These are phyloP conservation scores for Rhabdomys dilectus DNA, from an alignment of 2,113 vertebrate species.

Conservation along the genomic window DNA sequence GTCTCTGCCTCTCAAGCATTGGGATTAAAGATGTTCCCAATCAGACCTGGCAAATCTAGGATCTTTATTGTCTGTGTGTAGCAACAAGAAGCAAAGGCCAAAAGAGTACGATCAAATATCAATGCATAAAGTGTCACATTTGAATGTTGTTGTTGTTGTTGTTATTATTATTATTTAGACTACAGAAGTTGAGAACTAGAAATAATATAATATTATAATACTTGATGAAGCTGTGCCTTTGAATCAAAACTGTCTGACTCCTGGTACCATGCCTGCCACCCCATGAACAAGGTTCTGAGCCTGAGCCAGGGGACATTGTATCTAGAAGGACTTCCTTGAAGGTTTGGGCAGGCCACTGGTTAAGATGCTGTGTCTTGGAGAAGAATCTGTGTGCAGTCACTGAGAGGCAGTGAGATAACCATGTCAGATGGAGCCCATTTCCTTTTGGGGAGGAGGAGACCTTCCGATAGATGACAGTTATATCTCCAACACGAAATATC, in stretches of 20 bases:
- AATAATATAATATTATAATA: not conserved
- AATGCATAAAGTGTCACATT: not conserved
- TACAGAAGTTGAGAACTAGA: not conserved
- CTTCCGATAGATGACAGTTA: slow-evolving; percentile 9
- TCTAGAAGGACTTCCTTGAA: not conserved
- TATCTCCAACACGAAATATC: not conserved
- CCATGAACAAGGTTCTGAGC: not conserved
- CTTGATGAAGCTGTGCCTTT: not conserved
- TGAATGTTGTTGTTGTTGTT: not conserved
- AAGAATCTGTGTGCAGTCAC: slow-evolving; percentile 23
- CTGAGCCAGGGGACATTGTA: not conserved
- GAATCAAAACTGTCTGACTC: not conserved
- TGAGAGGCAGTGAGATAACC: slow-evolving; percentile 52
- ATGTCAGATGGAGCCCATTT: slow-evolving; percentile 42
- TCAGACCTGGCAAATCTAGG: not conserved
- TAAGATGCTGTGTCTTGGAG: not conserved
- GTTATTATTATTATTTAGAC: not conserved
- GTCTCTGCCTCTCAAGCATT: not conserved
- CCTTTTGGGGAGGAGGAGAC: not conserved
- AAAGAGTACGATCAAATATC: not conserved
- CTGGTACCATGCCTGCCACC: too few relatives aligned
- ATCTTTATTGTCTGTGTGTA: not conserved
- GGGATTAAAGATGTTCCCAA: not conserved
- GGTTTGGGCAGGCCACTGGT: not conserved
- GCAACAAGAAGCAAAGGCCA: slow-evolving; percentile 2